Conservation (phyloP, 2,113 vertebrate genomes). For the Calidris pugnax region DNA sequence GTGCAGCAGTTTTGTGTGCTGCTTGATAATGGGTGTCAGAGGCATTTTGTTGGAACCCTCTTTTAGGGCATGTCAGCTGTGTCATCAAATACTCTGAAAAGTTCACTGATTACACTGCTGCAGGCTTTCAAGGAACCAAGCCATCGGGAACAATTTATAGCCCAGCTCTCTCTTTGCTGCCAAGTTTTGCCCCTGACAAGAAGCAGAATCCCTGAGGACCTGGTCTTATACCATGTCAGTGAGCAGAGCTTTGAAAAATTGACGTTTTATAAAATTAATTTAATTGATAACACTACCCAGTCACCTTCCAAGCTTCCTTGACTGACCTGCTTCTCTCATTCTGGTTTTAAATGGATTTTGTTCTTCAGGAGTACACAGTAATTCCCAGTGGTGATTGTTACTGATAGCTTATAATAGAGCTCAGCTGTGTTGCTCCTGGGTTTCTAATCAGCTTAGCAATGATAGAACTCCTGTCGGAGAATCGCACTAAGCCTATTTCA, state of each 20-base stretch:
- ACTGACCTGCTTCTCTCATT: not conserved
- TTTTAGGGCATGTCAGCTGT: not conserved
- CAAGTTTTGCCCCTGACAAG: not conserved
- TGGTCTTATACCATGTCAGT: not conserved
- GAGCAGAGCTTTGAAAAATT: slow-evolving; percentile 22
- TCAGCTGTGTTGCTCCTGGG: slow-evolving; percentile 27
- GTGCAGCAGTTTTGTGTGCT: not conserved
- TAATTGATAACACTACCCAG: slow-evolving; percentile 15
- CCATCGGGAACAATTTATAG: not conserved
- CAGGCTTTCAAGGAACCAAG: slow-evolving; percentile 8
- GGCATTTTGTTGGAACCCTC: not conserved
- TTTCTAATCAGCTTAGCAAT: slow-evolving; percentile 49
- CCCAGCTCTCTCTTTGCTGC: not conserved
- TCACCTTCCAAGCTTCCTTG: slow-evolving; percentile 27
- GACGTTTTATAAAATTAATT: slow-evolving; percentile 25
- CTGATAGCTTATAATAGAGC: slow-evolving; percentile 14
- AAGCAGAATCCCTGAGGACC: not conserved
- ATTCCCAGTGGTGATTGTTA: slow-evolving; percentile 47
- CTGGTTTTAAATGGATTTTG: slow-evolving; percentile 46
- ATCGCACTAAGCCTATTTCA: not conserved
- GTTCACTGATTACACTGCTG: slow-evolving; percentile 11
- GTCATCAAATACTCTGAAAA: slow-evolving; percentile 6
- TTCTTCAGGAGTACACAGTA: slow-evolving; percentile 24
- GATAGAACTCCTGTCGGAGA: slow-evolving; percentile 8
- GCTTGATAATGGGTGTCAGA: not conserved